Evolutionary conservation across 2,888 invertebrate genomes (phyloP), one percentile per base, ranked within the genome.

Genomic region (Molorchus minor): DNA sequence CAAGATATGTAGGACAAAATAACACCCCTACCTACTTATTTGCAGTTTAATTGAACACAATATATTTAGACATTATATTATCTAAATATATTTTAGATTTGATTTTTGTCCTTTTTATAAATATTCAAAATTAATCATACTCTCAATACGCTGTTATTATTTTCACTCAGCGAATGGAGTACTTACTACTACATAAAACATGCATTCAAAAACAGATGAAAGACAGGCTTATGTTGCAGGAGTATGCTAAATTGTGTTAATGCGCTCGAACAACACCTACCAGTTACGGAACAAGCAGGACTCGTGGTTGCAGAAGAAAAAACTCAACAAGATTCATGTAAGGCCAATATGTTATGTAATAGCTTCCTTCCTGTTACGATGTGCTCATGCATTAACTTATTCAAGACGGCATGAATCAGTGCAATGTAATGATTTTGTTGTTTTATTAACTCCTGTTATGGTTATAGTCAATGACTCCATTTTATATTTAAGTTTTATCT

Each of bases 211-310:
- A 46, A 36, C 59, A 56, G 59, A 60, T 56, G 49, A 60, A 45
- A 49, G 54, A 35, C 35, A 54, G 45, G 52, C 40, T 69, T 77
- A 67, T 79, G 87, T 89, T 88, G 80, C 88, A 89, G 89, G 88
- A 94, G 93, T 88, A 93, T 94, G 93, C 89, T 93, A 88, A 94
- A 94, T 90, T 93, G 93, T 87, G 93, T 93, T 84, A 94, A 94
- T 87, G 91, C 92, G 79, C 87, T 93, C 85, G 93, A 94, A 84
- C 93, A 92, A 80, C 92, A 92, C 85, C 87, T 93, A 84, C 92
- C 92, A 78, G 83, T 84, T 76, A 86, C 88, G 79, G 90, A 90
- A 84, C 88, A 88, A 81, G 88, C 89, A 81, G 89, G 89, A 80
- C 85, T 90, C 82, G 88, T 89, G 84, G 85, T 88, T 82, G 87